Percentiles rank a stretch among this genome's conserved stretches.
Conservation (phyloP, 2,113 vertebrate genomes). For the Leptosomus discolor region DNA sequence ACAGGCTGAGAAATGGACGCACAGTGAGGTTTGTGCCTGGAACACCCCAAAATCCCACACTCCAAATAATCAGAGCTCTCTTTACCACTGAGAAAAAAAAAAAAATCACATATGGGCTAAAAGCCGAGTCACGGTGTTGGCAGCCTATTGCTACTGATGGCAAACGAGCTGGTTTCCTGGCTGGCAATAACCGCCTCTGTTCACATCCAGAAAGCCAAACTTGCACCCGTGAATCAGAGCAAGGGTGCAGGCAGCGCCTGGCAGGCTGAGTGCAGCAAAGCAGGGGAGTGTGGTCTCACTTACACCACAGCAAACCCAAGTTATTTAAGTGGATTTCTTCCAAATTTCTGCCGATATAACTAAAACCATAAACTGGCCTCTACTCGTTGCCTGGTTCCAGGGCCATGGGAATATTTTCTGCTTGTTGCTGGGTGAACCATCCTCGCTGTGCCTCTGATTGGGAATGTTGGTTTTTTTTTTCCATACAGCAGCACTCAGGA, state of each 20-base stretch:
- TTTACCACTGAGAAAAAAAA: not conserved
- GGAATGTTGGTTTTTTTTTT: not conserved
- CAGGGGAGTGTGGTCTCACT: not conserved
- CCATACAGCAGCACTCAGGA: not conserved
- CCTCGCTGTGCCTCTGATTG: not conserved
- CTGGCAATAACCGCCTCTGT: not conserved
- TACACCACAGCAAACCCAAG: not conserved
- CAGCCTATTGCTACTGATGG: not conserved
- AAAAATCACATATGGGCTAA: not conserved
- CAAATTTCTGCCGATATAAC: not conserved
- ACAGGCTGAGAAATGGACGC: not conserved
- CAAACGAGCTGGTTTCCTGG: not conserved
- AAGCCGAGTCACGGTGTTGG: not conserved
- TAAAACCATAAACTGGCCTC: not conserved
- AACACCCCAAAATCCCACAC: not conserved
- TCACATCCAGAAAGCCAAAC: not conserved
- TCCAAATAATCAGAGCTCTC: not conserved
- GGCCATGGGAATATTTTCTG: not conserved
- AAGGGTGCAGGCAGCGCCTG: not conserved
- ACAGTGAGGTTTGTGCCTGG: not conserved
- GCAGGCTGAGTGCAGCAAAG: not conserved
- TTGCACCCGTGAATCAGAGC: not conserved
- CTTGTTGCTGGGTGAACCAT: not conserved
- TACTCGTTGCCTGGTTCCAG: not conserved
- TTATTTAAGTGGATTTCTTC: not conserved